Base-by-base conservation (phyloP, 2,113 vertebrate species). In the Ophthalmolycus amberensis region DNA sequence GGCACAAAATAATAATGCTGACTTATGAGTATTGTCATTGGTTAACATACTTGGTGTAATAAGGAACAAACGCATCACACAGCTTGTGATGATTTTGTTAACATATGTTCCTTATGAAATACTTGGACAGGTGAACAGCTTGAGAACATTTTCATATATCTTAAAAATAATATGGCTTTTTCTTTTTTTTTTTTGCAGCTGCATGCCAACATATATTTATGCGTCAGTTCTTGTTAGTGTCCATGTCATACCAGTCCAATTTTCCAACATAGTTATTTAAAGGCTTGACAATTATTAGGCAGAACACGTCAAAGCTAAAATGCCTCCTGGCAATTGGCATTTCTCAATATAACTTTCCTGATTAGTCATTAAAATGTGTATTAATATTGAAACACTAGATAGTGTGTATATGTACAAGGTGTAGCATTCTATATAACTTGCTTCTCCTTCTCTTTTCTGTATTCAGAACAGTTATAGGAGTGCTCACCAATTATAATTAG, bases 401-500 rank as follows among this genome's bases (percentile, higher is more conserved):
- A 50, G 25, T 73, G 40, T 29, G 29, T 68, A 12, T 62, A 65
- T 68, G 34, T 40, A 70, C 37, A 74, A 74, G 34, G 16, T 63
- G 34, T 67, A 59, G 50, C 48, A 63, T 79, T 68, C 22, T 65
- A 42, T 29, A 38, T 27, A 27, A 68, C 52, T 27, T 71, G 20
- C 16, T 27, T 60, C 79, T 56, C 25, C 34, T 79, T 79, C 34
- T 82, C 60, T 11, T 46, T 69, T 70, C 40, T 77, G 65, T 59
- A 62, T 75, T 77, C 72, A 25, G 67, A 80, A 38, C 56, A 56
- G n/a, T 71, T 76, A 58, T 54, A 25, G 59, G 37, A 75, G 63
- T 60, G 56, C 60, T 72, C 64, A 69, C 59, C 79, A 83, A 65
- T 89, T 87, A 72, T 84, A 87, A 90, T 90, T 83, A 87, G 66